These are phyloP conservation scores for Cepaea hortensis DNA, from an alignment of 2,888 invertebrate species.

Conservation along the genomic window DNA sequence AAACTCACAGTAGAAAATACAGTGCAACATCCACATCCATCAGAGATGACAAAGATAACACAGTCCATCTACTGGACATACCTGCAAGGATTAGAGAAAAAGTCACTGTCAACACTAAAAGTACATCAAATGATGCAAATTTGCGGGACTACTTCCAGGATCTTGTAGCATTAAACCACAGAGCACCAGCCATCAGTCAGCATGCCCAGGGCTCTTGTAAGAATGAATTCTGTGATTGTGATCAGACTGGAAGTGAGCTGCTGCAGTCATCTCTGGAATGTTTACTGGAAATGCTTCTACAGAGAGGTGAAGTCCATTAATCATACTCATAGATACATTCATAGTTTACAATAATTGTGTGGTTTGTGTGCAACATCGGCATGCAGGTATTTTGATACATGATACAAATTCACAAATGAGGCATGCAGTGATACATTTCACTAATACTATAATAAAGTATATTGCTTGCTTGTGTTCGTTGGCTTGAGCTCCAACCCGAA, in stretches of 20 bases:
- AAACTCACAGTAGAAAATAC: background rate
- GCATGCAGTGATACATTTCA: no score
- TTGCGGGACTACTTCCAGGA: conserved; percentile 22
- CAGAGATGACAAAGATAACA: background rate
- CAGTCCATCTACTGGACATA: background rate
- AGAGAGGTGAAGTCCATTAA: conserved; percentile 30
- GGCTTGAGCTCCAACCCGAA: no score
- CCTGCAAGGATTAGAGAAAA: background rate
- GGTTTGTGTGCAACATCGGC: no score
- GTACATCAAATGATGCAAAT: background rate
- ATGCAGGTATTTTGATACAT: no score
- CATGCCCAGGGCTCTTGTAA: background rate
- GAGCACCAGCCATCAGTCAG: background rate
- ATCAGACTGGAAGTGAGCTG: conserved; percentile 4
- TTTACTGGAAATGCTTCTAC: conserved; percentile 40
- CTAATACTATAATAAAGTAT: no score
- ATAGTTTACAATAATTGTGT: no score
- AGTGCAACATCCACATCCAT: background rate
- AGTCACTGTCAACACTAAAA: background rate
- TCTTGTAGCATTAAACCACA: background rate
- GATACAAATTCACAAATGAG: no score
- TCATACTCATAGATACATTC: no score
- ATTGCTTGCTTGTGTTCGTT: no score
- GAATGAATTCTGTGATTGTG: background rate
- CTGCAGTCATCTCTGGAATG: conserved; percentile 39